phyloP scores from a whole-genome alignment of 2,797 vertebrate species.

The Myotis myotis region DNA sequence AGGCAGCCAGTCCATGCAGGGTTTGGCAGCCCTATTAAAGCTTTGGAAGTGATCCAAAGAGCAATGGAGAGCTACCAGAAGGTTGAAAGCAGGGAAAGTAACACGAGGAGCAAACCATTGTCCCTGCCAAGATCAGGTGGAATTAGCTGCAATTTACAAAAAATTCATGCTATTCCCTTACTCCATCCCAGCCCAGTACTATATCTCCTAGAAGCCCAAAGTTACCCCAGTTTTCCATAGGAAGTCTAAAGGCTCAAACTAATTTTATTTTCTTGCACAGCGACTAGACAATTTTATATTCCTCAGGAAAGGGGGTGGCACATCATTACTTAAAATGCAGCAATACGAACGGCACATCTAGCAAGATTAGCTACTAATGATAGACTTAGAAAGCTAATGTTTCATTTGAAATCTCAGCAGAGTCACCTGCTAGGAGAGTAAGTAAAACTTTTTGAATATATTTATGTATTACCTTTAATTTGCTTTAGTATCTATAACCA shows the following conservation, averaged over 20 bases:
- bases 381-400: not conserved
- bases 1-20: not conserved
- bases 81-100: not conserved
- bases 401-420: conserved; percentile 17
- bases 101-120: not conserved
- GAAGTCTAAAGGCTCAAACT: not conserved
- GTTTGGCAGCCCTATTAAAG: not conserved
- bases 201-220: not conserved
- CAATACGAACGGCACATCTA: not conserved
- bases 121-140: not conserved
- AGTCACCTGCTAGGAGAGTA: conserved; percentile 37
- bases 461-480: conserved; percentile 29
- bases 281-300: not conserved
- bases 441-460: not conserved
- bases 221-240: not conserved
- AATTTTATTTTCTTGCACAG: not conserved
- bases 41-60: not conserved
- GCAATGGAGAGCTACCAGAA: not conserved
- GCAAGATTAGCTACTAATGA: not conserved
- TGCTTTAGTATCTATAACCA: not conserved
- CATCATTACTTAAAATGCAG: not conserved
- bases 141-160: not conserved
- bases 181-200: not conserved
- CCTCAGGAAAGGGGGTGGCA: not conserved
- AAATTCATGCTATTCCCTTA: not conserved